A percentile compares a stretch with the other conserved stretches of the same genome.
Evolutionary conservation across 2,113 vertebrate species (phyloP).

Genomic region (Morphnarchus princeps): DNA sequence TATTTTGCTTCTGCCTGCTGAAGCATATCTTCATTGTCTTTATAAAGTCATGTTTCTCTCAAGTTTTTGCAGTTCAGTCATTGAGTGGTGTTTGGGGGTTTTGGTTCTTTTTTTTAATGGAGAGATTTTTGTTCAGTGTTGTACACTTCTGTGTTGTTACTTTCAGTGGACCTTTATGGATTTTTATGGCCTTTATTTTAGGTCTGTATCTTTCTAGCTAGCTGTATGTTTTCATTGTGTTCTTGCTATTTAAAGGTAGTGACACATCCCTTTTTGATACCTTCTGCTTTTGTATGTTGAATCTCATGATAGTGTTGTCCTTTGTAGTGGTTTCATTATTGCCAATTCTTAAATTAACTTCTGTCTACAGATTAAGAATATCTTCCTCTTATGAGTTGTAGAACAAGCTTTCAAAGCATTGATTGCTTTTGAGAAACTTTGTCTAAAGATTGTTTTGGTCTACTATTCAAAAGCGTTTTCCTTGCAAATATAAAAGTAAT

Average conservation of each 20-base stretch:
- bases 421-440: not conserved
- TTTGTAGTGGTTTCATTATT: not conserved
- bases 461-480: not conserved
- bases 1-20: not conserved
- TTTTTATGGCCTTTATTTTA: not conserved
- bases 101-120: not conserved
- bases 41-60: not conserved
- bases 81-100: not conserved
- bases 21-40: not conserved
- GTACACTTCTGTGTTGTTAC: not conserved
- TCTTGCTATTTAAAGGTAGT: not conserved
- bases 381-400: not conserved
- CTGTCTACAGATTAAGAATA: not conserved
- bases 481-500: not conserved
- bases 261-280: not conserved
- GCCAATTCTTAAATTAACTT: not conserved
- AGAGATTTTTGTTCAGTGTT: not conserved
- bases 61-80: not conserved
- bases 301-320: not conserved
- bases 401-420: not conserved
- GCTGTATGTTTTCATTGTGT: not conserved
- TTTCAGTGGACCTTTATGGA: not conserved
- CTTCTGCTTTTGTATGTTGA: not conserved
- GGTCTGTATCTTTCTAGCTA: not conserved
- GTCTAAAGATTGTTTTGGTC: not conserved